A percentile compares a stretch with the other conserved stretches of the same genome.
phyloP scores from a whole-genome alignment of 2,113 vertebrate species.

The Ploceus nigricollis region DNA sequence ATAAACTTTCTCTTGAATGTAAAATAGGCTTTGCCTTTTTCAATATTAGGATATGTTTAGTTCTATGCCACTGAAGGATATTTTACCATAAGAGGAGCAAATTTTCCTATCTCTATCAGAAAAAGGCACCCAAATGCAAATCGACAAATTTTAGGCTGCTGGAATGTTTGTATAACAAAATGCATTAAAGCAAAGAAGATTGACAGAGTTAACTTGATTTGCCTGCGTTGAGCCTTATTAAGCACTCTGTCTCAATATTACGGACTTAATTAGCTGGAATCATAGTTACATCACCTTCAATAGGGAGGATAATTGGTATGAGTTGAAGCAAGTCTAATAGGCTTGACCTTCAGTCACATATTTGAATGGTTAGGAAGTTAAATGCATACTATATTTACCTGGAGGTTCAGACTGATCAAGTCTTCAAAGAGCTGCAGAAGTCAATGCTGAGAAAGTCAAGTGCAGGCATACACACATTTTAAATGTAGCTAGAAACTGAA shows the following conservation, averaged over 20 bases:
- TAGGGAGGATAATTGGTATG: constrained; percentile 56
- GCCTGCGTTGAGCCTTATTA: constrained; percentile 44
- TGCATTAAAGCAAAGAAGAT: constrained; percentile 28
- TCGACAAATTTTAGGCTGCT: not conserved
- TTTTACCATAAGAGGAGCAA: not conserved
- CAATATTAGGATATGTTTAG: not conserved
- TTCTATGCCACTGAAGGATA: not conserved
- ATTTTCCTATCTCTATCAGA: not conserved
- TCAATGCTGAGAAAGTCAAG: not conserved
- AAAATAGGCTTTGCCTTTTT: not conserved
- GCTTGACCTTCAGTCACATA: constrained; percentile 32
- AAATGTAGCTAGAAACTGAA: not conserved
- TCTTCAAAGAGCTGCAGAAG: not conserved
- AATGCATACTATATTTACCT: not conserved
- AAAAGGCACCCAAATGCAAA: not conserved
- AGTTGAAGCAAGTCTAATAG: constrained; percentile 50
- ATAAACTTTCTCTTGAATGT: not conserved
- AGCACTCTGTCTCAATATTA: constrained; percentile 30
- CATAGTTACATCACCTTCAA: constrained; percentile 51
- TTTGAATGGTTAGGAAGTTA: not conserved
- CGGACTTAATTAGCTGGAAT: constrained; percentile 60
- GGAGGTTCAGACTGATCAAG: not conserved
- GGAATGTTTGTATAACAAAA: constrained; percentile 1
- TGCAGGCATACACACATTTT: not conserved
- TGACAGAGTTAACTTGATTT: constrained; percentile 52